These are phyloP conservation scores for Tauraco erythrolophus DNA, from an alignment of 2,113 vertebrate genomes.

Conservation along the genomic window DNA sequence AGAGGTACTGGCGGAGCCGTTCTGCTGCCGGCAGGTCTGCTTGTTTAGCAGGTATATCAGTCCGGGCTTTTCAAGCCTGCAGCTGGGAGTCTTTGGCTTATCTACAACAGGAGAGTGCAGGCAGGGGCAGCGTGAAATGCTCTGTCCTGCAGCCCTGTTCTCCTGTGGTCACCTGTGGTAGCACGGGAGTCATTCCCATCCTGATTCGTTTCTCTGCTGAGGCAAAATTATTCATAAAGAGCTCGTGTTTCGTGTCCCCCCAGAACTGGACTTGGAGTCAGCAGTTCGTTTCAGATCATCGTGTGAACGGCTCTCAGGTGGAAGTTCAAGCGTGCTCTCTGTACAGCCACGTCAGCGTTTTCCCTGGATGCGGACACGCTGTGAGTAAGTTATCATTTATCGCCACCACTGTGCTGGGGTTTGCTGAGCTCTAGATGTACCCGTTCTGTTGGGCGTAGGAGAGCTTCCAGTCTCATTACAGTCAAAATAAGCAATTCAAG, in stretches of 20 bases:
- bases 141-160: background rate
- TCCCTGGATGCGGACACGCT: background rate
- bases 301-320: background rate
- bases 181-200: fast-evolving
- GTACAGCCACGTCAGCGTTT: background rate
- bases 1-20: fast-evolving
- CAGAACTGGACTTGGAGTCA: background rate
- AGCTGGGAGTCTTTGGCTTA: background rate
- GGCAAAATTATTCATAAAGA: background rate
- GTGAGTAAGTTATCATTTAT: background rate
- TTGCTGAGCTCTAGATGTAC: background rate
- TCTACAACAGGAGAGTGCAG: background rate
- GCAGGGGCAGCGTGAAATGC: background rate
- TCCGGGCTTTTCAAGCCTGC: background rate
- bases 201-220: background rate
- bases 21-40: background rate
- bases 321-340: background rate
- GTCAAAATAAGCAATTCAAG: background rate
- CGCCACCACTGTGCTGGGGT: fast-evolving
- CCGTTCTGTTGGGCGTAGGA: fast-evolving
- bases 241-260: fast-evolving
- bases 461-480: background rate
- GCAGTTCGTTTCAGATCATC: background rate
- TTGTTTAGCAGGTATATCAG: background rate
- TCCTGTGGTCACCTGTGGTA: background rate